Evolutionary conservation across 2,113 vertebrate species (phyloP).

Genomic region (Prochilodus magdalenae): DNA sequence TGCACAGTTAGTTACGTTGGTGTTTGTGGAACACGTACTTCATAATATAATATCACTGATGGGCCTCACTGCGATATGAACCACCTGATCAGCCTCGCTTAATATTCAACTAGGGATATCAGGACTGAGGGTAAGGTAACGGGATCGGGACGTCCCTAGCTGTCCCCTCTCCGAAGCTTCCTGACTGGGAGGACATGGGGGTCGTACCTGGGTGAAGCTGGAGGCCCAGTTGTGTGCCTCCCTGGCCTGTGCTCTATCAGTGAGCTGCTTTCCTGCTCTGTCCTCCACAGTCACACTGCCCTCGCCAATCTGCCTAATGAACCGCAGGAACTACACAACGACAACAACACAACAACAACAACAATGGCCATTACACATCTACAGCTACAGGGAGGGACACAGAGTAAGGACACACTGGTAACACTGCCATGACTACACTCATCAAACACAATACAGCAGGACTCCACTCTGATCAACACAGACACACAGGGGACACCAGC

Average conservation of each 20-base stretch:
- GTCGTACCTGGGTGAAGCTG: constrained; percentile 97
- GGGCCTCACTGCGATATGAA: no score
- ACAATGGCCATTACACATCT: constrained; percentile 63
- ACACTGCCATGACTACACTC: constrained; percentile 8
- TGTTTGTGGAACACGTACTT: no score
- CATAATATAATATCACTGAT: no score
- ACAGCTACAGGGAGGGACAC: constrained; percentile 18
- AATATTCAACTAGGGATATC: not conserved
- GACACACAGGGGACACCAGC: not conserved
- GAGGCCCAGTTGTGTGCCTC: constrained; percentile 98
- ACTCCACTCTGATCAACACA: not conserved
- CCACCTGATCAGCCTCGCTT: no score
- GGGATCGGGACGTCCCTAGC: not conserved
- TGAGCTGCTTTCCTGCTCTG: constrained; percentile 81
- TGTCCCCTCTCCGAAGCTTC: not conserved
- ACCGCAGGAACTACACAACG: constrained; percentile 96
- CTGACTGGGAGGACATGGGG: constrained; percentile 31
- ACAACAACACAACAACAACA: constrained; percentile 69
- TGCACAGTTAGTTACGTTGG: no score
- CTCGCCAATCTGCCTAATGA: constrained; percentile 99
- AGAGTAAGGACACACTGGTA: not conserved
- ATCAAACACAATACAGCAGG: not conserved
- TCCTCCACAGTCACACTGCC: constrained; percentile 87
- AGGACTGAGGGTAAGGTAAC: not conserved
- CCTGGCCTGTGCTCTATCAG: constrained; percentile 84